Evolutionary conservation across 2,113 vertebrate species (phyloP).

Genomic region (Bujurquina vittata): DNA sequence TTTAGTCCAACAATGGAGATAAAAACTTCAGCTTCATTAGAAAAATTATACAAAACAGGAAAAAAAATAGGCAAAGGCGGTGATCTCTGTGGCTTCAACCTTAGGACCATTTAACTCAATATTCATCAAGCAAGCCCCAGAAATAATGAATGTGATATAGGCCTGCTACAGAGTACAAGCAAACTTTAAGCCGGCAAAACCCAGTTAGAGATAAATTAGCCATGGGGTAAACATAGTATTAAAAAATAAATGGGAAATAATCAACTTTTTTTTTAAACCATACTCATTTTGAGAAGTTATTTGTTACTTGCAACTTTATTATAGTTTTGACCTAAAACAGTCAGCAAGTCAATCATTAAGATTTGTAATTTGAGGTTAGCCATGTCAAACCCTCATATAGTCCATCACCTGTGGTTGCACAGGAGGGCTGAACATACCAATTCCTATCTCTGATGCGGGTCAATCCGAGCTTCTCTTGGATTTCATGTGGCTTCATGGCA

Average conservation of each 20-base stretch:
- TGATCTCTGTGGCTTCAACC: conserved; percentile 76
- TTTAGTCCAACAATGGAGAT: conserved; percentile 58
- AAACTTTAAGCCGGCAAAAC: conserved; percentile 77
- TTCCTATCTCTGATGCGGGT: conserved; percentile 99
- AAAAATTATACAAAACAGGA: conserved; percentile 74
- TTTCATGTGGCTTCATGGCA: conserved; percentile 99
- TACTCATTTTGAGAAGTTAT: conserved; percentile 79
- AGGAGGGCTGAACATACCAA: conserved; percentile 99
- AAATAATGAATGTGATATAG: conserved; percentile 66
- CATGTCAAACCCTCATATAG: conserved; percentile 99
- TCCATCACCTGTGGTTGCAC: conserved; percentile 97
- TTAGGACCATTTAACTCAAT: conserved; percentile 67
- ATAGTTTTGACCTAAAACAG: conserved; percentile 82
- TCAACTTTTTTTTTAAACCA: conserved; percentile 74
- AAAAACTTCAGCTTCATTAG: conserved; percentile 63
- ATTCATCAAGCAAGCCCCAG: conserved; percentile 71
- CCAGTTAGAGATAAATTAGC: conserved; percentile 79
- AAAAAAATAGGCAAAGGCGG: conserved; percentile 77
- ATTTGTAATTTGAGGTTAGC: conserved; percentile 99
- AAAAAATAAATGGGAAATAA: conserved; percentile 83
- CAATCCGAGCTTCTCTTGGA: conserved; percentile 99
- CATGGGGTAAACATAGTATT: conserved; percentile 75
- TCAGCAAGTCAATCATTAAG: conserved; percentile 90
- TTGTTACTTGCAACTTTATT: conserved; percentile 85
- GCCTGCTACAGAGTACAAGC: conserved; percentile 76